Evolutionary conservation across 2,113 vertebrate species (phyloP), one percentile per base, ranked within the genome.

Genomic region (Macquaria australasica): DNA sequence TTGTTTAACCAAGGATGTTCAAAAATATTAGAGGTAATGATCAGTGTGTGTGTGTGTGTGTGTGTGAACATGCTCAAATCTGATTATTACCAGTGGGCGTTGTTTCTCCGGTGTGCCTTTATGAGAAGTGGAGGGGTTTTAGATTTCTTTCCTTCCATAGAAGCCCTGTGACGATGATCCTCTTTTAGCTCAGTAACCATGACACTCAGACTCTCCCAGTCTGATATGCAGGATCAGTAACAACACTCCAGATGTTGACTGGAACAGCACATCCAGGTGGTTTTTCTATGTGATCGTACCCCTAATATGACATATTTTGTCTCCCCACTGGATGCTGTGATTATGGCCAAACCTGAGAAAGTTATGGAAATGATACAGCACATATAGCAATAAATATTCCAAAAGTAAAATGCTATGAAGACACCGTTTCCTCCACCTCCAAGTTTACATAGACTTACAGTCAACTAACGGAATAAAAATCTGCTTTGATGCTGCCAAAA

Each of bases 1-100:
- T 97, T 97, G 88, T 96, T 97, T 55, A 56, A 96, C 93, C 62
- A 87, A 96, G 88, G 96, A 97, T 87, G 16, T 71, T 78, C 3
- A 71, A 59, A 76, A 71, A 60, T 66, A 71, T 72, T 20, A 73
- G 50, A 21, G 73, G 39, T 55, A 31, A 48, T 58, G 70, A 73
- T 66, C 48, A 5, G 37, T 58, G 76, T 69, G 31, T 23, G 31
- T 70, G 72, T 28, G 59, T 68, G 66, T 53, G 53, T 34, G 59
- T 51, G 56, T 34, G 68, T 41, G 48, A 34, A 83, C 83, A 59
- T 69, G 41, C 51, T 63, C 31, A 28, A 84, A 58, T 89, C 55
- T 83, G 71, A 77, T 82, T 79, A 91, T 91, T 90, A 88, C 45
- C 64, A 39, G 82, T 79, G 53, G 86, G 80, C 28, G 64, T 88